Percentiles rank a stretch among this genome's conserved stretches.
phyloP scores from a whole-genome alignment of 2,888 invertebrate genomes.

The Diachrysia chrysitis region DNA sequence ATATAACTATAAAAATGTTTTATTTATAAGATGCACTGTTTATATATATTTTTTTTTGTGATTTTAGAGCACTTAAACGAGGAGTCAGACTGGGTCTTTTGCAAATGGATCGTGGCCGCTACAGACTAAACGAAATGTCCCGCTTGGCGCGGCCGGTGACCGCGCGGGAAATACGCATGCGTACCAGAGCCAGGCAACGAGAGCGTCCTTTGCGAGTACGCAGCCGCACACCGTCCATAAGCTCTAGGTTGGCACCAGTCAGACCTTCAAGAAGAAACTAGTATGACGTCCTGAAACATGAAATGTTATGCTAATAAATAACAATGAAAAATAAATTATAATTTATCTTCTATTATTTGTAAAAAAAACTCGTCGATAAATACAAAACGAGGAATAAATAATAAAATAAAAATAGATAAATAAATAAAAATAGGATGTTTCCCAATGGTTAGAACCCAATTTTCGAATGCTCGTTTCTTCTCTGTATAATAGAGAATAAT shows the following conservation, averaged over 20 bases:
- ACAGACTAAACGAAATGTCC: slow-evolving; percentile 69
- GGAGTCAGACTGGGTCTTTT: slow-evolving; percentile 73
- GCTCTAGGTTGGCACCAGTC: slow-evolving; percentile 15
- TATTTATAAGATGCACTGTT: background rate
- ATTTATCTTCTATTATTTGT: background rate
- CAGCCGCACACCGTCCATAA: slow-evolving; percentile 47
- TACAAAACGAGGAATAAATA: too few species aligned
- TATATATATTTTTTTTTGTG: background rate
- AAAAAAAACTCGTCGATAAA: too few species aligned
- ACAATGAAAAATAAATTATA: background rate
- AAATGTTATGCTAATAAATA: slow-evolving; percentile 7
- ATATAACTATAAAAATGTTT: background rate
- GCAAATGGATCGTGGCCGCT: slow-evolving; percentile 69
- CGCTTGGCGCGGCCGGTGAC: slow-evolving; percentile 55
- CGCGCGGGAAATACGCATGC: slow-evolving; percentile 43
- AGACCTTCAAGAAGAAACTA: slow-evolving; percentile 13
- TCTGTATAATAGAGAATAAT: too few species aligned
- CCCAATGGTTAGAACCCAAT: too few species aligned
- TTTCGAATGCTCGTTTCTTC: too few species aligned
- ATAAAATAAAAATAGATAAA: too few species aligned
- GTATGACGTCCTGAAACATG: background rate
- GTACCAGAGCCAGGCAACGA: slow-evolving; percentile 33
- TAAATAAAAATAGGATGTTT: too few species aligned
- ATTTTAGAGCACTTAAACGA: slow-evolving; percentile 72
- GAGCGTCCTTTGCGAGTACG: slow-evolving; percentile 48